Base-by-base conservation (phyloP, 2,888 invertebrate species). In the Thereva nobilitata region DNA sequence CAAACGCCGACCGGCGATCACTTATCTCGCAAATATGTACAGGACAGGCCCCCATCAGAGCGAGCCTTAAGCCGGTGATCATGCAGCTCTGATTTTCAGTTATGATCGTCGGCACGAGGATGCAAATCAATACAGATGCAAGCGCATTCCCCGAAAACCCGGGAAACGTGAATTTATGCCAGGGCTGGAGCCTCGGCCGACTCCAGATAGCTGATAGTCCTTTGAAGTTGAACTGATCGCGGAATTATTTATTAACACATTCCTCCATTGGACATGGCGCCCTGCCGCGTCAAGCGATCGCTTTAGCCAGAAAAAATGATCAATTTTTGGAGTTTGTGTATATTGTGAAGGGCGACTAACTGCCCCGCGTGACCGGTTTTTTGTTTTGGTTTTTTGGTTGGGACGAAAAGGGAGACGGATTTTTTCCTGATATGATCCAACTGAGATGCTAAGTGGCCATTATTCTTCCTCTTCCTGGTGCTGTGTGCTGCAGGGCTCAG, bases 181-280 rank as follows among this genome's bases (percentile, higher is more conserved):
- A 23, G 23, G 2, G 23, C 23, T 2, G 2, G 23, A 23, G 23
- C 23, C 23, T 23, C 23, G 23, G 23, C 23, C 23, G 23, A 23
- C 23, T 23, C 23, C 23, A 61, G 41, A 50, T 54, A 45, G n/a
- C 23, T 37, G 40, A 45, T 45, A 47, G 38, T 38, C 64, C 45
- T 64, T 55, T 38, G 23, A 23, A 23, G 23, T 23, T 23, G 23
- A 57, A 52, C 54, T 38, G 38, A 54, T 54, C 64, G 54, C 6
- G 54, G n/a, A 61, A 64, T 70, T 70, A 72, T 72, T 72, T 72
- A 72, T 72, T 72, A 72, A 71, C 72, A 72, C 72, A 72, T 72
- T 69, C 68, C 8, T 47, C 54, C 67, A 68, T 71, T 67, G 68
- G 67, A 72, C 72, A 72, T 71, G 72, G 72, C 72, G 69, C 71